A percentile compares a stretch with the other conserved stretches of the same genome.
These are phyloP conservation scores for Agrilus mali DNA, from an alignment of 2,888 invertebrate species.

Conservation along the genomic window DNA sequence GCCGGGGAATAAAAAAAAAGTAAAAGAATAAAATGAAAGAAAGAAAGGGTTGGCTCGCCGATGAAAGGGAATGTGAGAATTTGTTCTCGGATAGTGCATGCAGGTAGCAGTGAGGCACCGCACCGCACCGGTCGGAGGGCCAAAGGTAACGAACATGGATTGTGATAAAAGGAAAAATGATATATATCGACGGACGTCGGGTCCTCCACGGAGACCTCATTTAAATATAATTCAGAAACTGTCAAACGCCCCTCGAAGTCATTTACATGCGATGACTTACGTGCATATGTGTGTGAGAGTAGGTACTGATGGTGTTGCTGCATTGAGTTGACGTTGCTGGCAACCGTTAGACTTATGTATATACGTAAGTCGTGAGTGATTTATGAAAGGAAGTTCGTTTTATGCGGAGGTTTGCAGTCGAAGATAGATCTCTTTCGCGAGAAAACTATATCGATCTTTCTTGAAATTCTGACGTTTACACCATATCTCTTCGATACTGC, in stretches of 20 bases:
- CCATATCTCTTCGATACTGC: too few relatives aligned
- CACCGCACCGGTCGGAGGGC: constrained; percentile 11
- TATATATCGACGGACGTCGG: constrained; percentile 21
- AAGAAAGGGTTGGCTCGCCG: constrained; percentile 13
- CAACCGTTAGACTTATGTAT: background rate
- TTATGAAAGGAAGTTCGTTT: too few relatives aligned
- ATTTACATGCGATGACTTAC: constrained; percentile 27
- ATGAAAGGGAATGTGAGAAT: constrained; percentile 21
- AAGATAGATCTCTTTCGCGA: too few relatives aligned
- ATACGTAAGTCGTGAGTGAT: too few relatives aligned
- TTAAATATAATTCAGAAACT: constrained; percentile 34
- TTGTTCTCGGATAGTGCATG: constrained; percentile 3
- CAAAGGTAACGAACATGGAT: constrained; percentile 26
- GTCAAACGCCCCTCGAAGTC: constrained; percentile 30
- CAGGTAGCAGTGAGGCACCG: too few relatives aligned
- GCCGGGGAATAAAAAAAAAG: background rate
- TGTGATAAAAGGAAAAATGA: constrained; percentile 30
- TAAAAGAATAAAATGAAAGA: constrained; percentile 6
- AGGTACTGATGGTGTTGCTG: background rate
- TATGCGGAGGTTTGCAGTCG: too few relatives aligned
- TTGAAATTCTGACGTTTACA: too few relatives aligned
- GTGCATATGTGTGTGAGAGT: background rate
- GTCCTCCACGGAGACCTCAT: constrained; percentile 22
- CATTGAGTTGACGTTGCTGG: constrained; percentile 1
- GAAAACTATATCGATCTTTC: too few relatives aligned